Conservation (phyloP, 1,140 invertebrate species). For the Philotrypesis tridentata region DNA sequence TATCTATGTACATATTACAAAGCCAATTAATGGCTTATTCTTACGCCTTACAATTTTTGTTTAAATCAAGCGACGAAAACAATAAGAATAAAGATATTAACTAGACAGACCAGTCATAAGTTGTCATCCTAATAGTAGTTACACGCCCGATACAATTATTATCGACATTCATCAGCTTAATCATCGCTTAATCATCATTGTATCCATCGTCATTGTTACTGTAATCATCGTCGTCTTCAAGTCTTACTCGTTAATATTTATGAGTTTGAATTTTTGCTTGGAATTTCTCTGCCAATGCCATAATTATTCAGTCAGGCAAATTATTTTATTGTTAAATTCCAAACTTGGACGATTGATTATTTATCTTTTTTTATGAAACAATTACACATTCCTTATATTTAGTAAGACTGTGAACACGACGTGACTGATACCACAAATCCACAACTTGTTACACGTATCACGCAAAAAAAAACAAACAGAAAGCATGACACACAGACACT, state of each 20-base stretch:
- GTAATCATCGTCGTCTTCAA: slow-evolving; percentile 41
- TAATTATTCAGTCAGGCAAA: slow-evolving; percentile 48
- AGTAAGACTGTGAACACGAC: slow-evolving; percentile 38
- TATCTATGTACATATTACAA: slow-evolving; percentile 49
- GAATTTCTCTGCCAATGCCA: slow-evolving; percentile 59
- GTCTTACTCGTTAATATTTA: slow-evolving; percentile 27
- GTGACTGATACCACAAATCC: slow-evolving; percentile 36
- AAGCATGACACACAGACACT: slow-evolving; percentile 47
- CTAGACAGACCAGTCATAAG: slow-evolving; percentile 64
- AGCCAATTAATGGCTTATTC: slow-evolving; percentile 34
- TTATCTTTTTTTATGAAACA: slow-evolving; percentile 14
- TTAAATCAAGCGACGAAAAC: slow-evolving; percentile 61
- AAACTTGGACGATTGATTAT: slow-evolving; percentile 14
- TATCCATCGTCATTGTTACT: slow-evolving; percentile 13
- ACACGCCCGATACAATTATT: slow-evolving; percentile 59
- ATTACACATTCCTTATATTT: not conserved
- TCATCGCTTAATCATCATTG: slow-evolving; percentile 50
- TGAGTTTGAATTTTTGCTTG: slow-evolving; percentile 60
- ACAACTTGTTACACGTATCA: slow-evolving; percentile 39
- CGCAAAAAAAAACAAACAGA: slow-evolving; percentile 43
- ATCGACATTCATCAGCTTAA: slow-evolving; percentile 51
- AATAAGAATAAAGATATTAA: slow-evolving; percentile 62
- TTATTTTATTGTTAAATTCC: slow-evolving; percentile 21
- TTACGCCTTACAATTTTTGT: slow-evolving; percentile 45
- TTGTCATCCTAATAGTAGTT: slow-evolving; percentile 66